phyloP scores from a whole-genome alignment of 2,113 vertebrate species.

The Otis tarda region DNA sequence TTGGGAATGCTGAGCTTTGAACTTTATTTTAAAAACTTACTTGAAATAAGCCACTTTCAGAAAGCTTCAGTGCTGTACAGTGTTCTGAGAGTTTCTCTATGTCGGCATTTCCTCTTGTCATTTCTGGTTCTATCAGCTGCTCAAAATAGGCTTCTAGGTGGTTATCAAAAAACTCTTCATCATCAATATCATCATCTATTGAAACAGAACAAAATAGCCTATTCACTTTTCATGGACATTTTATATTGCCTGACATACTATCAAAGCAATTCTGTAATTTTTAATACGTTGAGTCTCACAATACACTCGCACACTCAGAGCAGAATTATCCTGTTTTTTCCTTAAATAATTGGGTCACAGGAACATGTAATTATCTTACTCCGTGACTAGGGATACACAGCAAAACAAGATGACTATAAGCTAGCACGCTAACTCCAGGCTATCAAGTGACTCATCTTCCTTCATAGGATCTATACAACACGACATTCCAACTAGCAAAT shows the following conservation, averaged over 20 bases:
- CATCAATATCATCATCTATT: conserved; percentile 87
- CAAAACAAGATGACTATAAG: background rate
- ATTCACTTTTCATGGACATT: background rate
- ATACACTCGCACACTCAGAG: background rate
- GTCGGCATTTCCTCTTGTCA: conserved; percentile 78
- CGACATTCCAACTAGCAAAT: background rate
- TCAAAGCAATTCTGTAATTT: background rate
- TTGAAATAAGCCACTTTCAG: conserved; percentile 1
- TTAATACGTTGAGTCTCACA: background rate
- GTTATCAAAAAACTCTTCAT: conserved; percentile 87
- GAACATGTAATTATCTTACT: background rate
- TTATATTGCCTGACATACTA: background rate
- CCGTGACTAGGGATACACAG: background rate
- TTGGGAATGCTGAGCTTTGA: background rate
- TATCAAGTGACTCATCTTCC: background rate
- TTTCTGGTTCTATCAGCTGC: conserved; percentile 83
- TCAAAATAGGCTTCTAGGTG: conserved; percentile 91
- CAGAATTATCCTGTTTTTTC: background rate
- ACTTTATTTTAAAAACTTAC: conserved; percentile 30
- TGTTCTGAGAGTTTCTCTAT: conserved; percentile 78
- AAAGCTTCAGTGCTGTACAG: conserved; percentile 58
- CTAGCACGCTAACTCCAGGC: background rate
- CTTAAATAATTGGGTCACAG: background rate
- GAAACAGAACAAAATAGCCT: background rate
- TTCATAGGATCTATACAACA: background rate